Conservation (phyloP, 2,888 invertebrate species). For the Mimachlamys varia region DNA sequence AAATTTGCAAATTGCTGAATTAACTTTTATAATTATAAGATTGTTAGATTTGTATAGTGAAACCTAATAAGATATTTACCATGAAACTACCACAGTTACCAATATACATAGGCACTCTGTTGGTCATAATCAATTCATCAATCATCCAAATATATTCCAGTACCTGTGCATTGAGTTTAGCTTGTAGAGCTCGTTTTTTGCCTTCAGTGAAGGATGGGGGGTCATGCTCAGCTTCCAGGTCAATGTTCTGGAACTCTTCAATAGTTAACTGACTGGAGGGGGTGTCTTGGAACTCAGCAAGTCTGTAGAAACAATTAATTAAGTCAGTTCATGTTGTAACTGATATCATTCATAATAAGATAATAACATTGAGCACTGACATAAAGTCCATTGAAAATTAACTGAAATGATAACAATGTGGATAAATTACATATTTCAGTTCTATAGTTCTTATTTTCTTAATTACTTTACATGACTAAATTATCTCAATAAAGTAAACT, state of each 20-base stretch:
- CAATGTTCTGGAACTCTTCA: conserved; percentile 98
- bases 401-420: no score
- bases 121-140: not conserved
- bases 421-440: no score
- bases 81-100: no score
- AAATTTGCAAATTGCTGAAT: not conserved
- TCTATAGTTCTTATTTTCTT: no score
- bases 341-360: not conserved
- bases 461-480: no score
- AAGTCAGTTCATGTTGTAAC: no score
- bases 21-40: not conserved
- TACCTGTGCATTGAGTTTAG: conserved; percentile 51
- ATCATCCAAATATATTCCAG: not conserved
- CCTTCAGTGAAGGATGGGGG: conserved; percentile 97
- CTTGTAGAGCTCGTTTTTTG: conserved; percentile 88
- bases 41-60: not conserved
- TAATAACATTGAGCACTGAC: not conserved
- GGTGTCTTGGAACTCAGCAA: conserved; percentile 97
- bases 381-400: not conserved
- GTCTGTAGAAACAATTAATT: conserved; percentile 77
- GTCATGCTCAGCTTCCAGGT: conserved; percentile 97
- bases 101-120: no score
- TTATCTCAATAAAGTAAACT: no score
- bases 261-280: conserved; percentile 96
- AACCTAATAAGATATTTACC: no score